Conservation (phyloP, 2,797 vertebrate species). For the Pagetopsis macropterus region DNA sequence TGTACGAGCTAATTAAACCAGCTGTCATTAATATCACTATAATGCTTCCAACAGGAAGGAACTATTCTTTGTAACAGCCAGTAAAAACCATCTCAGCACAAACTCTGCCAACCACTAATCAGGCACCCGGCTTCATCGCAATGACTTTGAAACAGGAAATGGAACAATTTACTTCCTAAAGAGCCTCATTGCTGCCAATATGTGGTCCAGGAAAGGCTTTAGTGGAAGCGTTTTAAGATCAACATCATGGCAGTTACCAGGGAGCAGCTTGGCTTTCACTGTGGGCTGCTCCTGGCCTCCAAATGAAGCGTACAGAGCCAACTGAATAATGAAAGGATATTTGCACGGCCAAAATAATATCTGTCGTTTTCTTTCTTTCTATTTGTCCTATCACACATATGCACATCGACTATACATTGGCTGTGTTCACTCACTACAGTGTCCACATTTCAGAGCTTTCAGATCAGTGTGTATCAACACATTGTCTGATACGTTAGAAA, state of each 20-base stretch:
- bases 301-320: constrained; percentile 53
- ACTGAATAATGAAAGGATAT: constrained; percentile 59
- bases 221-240: constrained; percentile 58
- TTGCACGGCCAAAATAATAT: constrained; percentile 49
- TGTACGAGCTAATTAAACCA: constrained; percentile 4
- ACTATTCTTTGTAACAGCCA: constrained; percentile 26
- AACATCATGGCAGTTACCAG: constrained; percentile 55
- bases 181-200: constrained; percentile 52
- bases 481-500: no score
- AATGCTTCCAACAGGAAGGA: constrained; percentile 24
- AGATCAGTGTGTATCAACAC: no score
- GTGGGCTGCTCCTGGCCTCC: constrained; percentile 55
- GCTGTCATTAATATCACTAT: constrained; percentile 6
- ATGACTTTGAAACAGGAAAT: constrained; percentile 62
- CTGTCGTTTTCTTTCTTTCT: constrained; percentile 31
- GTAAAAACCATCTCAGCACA: constrained; percentile 37
- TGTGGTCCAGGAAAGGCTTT: constrained; percentile 51
- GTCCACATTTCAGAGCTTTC: no score
- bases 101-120: constrained; percentile 38
- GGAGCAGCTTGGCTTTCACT: constrained; percentile 60
- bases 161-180: constrained; percentile 66
- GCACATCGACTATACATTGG: constrained; percentile 42
- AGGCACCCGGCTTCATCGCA: constrained; percentile 41
- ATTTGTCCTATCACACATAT: constrained; percentile 58
- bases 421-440: constrained; percentile 18